These are phyloP conservation scores for Urophycis tenuis DNA, from an alignment of 2,797 vertebrate species.

Conservation along the genomic window DNA sequence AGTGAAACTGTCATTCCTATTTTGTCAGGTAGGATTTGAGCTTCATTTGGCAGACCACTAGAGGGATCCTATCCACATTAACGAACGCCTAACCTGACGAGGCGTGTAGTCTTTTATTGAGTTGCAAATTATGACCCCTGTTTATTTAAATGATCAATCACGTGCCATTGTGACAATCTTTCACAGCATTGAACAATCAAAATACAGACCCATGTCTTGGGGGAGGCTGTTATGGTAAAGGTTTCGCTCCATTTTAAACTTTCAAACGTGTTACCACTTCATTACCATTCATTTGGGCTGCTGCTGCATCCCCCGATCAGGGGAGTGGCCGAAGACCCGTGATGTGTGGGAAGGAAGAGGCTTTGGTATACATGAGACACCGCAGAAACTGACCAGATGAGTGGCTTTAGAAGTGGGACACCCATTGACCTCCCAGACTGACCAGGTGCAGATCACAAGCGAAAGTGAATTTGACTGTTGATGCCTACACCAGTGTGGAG, in stretches of 20 bases:
- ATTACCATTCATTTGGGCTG: conserved; percentile 25
- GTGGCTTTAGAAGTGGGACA: conserved; percentile 31
- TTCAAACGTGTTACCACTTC: conserved; percentile 24
- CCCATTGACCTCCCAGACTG: conserved; percentile 38
- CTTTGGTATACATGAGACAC: conserved; percentile 42
- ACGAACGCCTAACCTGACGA: background rate
- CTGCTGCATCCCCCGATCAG: conserved; percentile 26
- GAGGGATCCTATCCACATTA: background rate
- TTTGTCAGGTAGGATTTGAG: background rate
- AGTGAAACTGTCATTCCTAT: background rate
- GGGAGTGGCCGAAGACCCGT: conserved; percentile 26
- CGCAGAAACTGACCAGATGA: conserved; percentile 50
- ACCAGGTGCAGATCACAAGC: conserved; percentile 19
- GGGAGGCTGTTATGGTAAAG: background rate
- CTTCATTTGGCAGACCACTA: conserved; percentile 1
- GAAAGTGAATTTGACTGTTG: background rate
- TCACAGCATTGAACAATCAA: background rate
- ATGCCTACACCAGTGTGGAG: too few species aligned
- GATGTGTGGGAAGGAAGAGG: conserved; percentile 34
- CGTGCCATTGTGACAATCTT: background rate
- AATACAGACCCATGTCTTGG: background rate
- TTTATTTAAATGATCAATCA: background rate
- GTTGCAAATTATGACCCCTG: background rate
- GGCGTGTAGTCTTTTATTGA: too few species aligned
- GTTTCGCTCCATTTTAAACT: background rate